Base-by-base conservation (phyloP, 2,888 invertebrate genomes). In the Platynereis dumerilii region DNA sequence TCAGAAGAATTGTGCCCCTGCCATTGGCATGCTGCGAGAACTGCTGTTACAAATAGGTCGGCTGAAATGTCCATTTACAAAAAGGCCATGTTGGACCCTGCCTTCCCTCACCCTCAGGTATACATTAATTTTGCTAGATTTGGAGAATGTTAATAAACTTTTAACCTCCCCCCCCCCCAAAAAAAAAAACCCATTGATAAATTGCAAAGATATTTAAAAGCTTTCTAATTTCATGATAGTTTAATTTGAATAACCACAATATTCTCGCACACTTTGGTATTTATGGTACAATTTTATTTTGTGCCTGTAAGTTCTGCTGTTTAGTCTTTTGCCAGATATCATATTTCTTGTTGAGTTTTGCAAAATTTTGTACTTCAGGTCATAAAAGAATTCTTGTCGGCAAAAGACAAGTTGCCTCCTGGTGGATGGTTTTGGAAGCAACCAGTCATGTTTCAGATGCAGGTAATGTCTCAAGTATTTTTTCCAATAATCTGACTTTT, bases 51-150 rank as follows among this genome's bases (percentile, higher is more conserved):
- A 12, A 22, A 29, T 17, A 17, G 39, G 10, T n/a, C 42, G 10
- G 20, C n/a, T 17, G 78, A 79, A 64, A 53, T 69, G 2, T 58
- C 67, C 42, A 72, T 76, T 7, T 67, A 39, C 17, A 63, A 45
- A 20, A 59, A 56, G 29, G 75, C 78, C 3, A 39, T 73, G 10
- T 54, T 55, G 24, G 62, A 76, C 0, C 60, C 68, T n/a, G 75
- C 75, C 17, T 80, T 80, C 60, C 80, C 80, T 5, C 76, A 77
- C 48, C 65, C 67, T 42, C 68, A 76, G 73, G 79, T 78, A 69
- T 22, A 7, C 17, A 22, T 20, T 52, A 22, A 20, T 52, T 52
- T 52, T 10, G 7, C 24, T 7, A 22, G 20, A 22, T 52, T 52
- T 15, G n/a, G 12, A 42, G n/a, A 42, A 42, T 42, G n/a, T 12